A percentile compares a stretch with the other conserved stretches of the same genome.
These are phyloP conservation scores for Proisotoma minuta DNA, from an alignment of 2,888 invertebrate species.

Conservation along the genomic window DNA sequence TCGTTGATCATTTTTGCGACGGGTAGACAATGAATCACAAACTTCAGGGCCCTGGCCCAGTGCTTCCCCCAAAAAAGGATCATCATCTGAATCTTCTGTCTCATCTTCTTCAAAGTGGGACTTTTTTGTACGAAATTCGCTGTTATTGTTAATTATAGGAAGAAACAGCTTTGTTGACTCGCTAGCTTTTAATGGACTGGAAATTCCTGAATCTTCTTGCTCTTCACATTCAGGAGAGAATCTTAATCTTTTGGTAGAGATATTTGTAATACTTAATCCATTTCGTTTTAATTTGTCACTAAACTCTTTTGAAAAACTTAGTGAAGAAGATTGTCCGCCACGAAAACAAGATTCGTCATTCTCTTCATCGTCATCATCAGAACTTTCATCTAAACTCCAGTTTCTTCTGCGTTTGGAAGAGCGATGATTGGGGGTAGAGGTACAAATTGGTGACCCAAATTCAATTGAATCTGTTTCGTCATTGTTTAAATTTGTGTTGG, in stretches of 20 bases:
- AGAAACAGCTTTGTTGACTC: slow-evolving; percentile 18
- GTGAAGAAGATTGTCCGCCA: neutral
- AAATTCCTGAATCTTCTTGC: slow-evolving; percentile 10
- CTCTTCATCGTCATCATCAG: slow-evolving; percentile 26
- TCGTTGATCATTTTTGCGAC: slow-evolving; percentile 35
- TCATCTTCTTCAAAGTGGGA: slow-evolving; percentile 27
- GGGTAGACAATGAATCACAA: slow-evolving; percentile 12
- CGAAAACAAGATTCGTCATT: neutral
- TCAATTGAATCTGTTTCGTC: neutral
- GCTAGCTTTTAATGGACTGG: slow-evolving; percentile 13
- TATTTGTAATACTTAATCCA: slow-evolving; percentile 23
- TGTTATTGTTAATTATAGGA: neutral
- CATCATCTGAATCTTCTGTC: slow-evolving; percentile 32
- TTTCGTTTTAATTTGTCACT: slow-evolving; percentile 21
- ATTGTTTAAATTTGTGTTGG: neutral
- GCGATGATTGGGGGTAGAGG: slow-evolving; percentile 11
- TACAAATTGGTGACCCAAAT: slow-evolving; percentile 9
- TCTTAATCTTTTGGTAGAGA: slow-evolving; percentile 32
- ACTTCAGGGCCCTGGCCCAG: slow-evolving; percentile 27
- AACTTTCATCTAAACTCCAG: slow-evolving; percentile 40
- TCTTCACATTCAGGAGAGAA: slow-evolving; percentile 21
- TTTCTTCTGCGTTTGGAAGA: slow-evolving; percentile 32
- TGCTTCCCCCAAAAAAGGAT: slow-evolving; percentile 43
- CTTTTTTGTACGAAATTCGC: slow-evolving; percentile 34
- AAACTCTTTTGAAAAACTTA: slow-evolving; percentile 18